Percentiles rank a stretch among this genome's conserved stretches.
Evolutionary conservation across 2,113 vertebrate species (phyloP).

Genomic region (Cranoglanis bouderius): DNA sequence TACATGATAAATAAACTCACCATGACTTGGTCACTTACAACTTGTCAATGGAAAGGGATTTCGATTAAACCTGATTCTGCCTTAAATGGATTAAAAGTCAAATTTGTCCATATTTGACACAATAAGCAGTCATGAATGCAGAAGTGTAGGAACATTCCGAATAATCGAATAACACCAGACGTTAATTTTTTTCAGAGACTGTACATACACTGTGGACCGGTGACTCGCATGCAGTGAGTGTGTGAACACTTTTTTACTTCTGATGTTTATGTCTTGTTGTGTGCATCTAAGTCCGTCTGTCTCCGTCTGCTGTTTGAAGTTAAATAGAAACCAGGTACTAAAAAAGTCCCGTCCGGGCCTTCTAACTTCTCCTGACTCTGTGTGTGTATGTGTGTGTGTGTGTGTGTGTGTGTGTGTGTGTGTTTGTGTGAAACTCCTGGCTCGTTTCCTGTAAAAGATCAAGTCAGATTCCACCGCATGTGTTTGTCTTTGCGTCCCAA

Average conservation of each 20-base stretch:
- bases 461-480: constrained; percentile 3
- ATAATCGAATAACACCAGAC: not conserved
- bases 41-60: not conserved
- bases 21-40: not conserved
- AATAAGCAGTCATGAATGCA: not conserved
- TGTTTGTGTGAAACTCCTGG: constrained; percentile 6
- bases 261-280: constrained; percentile 1
- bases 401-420: constrained; percentile 1
- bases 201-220: not conserved
- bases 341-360: constrained; percentile 9
- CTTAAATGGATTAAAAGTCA: not conserved
- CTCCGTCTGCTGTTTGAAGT: constrained; percentile 1
- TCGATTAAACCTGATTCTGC: not conserved
- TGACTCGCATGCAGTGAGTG: not conserved
- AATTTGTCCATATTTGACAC: not conserved
- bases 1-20: not conserved
- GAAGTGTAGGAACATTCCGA: not conserved
- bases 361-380: constrained; percentile 45
- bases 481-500: constrained; percentile 53
- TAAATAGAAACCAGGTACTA: not conserved
- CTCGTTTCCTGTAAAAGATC: constrained; percentile 10
- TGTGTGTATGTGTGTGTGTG: not conserved
- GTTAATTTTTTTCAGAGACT: not conserved
- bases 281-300: not conserved
- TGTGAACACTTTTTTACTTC: constrained; percentile 3